Evolutionary conservation across 2,113 vertebrate species (phyloP), one percentile per base, ranked within the genome.

Genomic region (Cavia aperea): DNA sequence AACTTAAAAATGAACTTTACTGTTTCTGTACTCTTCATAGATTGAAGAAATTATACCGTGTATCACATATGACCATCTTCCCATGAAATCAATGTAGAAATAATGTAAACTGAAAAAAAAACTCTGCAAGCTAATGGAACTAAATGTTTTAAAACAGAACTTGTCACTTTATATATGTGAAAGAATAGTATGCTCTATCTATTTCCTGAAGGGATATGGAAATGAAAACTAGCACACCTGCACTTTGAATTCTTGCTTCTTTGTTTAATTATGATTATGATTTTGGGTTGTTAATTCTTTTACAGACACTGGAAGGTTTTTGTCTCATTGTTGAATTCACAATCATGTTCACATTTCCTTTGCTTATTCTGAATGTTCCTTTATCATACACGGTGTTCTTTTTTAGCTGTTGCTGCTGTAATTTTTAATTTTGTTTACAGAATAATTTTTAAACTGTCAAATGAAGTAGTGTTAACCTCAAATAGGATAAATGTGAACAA

Each of bases 211-310:
- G 90, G 96, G 94, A 96, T 93, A 96, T 97, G 97, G 81, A 93
- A 93, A 96, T 96, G 96, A 96, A 95, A 96, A 91, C 94, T 97
- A 96, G 96, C 98, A 96, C 98, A 98, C 97, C 97, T 98, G 98
- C 98, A 99, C 98, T 98, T 98, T 99, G 97, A 97, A 97, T 98
- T 96, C 93, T 95, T 95, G 95, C 93, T 98, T 97, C 93, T 95
- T 94, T 91, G 89, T 94, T 88, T 63, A 7, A 15, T 65, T 29
- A 11, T 70, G 49, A 0, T 81, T 60, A 43, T 0, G 4, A 3
- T 93, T 89, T 93, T 63, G 65, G 75, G 26, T 78, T 78, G 75
- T 15, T 78, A 29, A 78, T 90, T 97, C 95, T 96, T 96, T 70
- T 96, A 94, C 95, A 96, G 95, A 95, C 77, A 84, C 92, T 91